Percentiles rank a stretch among this genome's conserved stretches.
These are phyloP conservation scores for Anastrepha ludens DNA, from an alignment of 1,140 invertebrate genomes.

Conservation along the genomic window DNA sequence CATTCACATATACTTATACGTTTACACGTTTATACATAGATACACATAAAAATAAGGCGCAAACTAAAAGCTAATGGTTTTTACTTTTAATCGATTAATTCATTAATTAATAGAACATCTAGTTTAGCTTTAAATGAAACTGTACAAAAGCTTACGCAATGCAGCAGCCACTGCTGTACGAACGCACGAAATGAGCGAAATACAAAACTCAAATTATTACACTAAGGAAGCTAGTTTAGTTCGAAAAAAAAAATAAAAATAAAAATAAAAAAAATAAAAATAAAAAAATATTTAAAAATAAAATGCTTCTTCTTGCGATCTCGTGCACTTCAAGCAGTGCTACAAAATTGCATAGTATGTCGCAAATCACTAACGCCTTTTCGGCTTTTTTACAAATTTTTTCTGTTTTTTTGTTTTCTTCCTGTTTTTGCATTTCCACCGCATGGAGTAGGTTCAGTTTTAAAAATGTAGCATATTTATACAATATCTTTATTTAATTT, in stretches of 20 bases:
- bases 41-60: slow-evolving; percentile 12
- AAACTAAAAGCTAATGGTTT: slow-evolving; percentile 12
- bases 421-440: background rate
- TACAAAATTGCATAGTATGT: no score
- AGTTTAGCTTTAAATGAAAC: slow-evolving; percentile 27
- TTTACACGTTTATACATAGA: background rate
- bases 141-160: slow-evolving; percentile 17
- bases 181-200: background rate
- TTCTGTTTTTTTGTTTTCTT: no score
- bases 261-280: background rate
- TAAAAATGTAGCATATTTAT: background rate
- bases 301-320: no score
- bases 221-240: background rate
- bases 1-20: background rate
- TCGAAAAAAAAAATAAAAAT: background rate
- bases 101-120: slow-evolving; percentile 8
- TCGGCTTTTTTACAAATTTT: no score
- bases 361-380: no score
- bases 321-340: no score
- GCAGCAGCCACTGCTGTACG: background rate
- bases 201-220: background rate
- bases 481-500: background rate
- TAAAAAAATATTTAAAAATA: background rate
- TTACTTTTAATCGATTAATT: background rate
- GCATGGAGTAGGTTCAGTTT: background rate